Conservation (phyloP, 2,888 invertebrate genomes). For the Latrodectus elegans region DNA sequence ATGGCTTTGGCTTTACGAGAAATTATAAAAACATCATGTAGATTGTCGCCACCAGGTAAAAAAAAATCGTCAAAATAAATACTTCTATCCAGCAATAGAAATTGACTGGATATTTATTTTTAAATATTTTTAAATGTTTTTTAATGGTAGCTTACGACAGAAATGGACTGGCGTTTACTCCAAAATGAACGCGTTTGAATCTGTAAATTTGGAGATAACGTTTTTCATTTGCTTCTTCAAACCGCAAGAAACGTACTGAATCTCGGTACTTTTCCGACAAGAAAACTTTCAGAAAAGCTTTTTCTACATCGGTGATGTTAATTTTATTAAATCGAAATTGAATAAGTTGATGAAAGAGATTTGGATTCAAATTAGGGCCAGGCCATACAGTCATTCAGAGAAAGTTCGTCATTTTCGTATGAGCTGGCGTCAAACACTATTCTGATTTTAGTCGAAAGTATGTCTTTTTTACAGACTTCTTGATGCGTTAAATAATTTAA, state of each 20-base stretch:
- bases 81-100: not conserved
- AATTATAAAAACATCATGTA: too few relatives aligned
- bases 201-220: too few relatives aligned
- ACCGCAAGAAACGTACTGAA: too few relatives aligned
- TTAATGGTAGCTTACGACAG: too few relatives aligned
- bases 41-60: not conserved
- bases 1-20: too few relatives aligned
- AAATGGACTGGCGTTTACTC: too few relatives aligned
- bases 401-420: not conserved
- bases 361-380: not conserved
- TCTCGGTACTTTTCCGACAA: too few relatives aligned
- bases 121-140: not conserved
- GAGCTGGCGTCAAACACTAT: too few relatives aligned
- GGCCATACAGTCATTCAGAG: conserved; percentile 7
- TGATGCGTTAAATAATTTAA: not conserved
- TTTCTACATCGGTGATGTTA: not conserved
- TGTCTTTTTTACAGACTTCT: not conserved
- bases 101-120: not conserved
- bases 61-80: not conserved
- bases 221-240: too few relatives aligned
- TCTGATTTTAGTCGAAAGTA: too few relatives aligned
- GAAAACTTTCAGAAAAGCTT: not conserved
- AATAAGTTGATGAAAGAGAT: not conserved
- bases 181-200: not conserved
- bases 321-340: not conserved